Conservation (phyloP, 2,797 vertebrate species). For the Lepidocolaptes lacrymiger region DNA sequence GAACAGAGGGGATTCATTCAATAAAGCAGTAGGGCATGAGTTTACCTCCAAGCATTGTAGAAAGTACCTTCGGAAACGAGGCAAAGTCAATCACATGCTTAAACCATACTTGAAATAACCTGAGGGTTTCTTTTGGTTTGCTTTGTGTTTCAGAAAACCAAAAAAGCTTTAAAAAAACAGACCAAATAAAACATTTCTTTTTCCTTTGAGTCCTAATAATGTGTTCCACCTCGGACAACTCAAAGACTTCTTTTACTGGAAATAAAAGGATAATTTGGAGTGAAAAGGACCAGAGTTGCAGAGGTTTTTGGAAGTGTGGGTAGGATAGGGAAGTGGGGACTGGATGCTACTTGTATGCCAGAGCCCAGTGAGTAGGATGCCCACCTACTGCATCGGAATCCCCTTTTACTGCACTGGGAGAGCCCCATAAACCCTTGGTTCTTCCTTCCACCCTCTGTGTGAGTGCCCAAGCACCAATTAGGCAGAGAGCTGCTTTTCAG, state of each 20-base stretch:
- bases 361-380: not conserved
- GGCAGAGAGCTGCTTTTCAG: not conserved
- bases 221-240: not conserved
- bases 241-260: not conserved
- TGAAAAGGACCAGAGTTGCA: not conserved
- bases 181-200: not conserved
- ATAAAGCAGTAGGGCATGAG: rapidly evolving
- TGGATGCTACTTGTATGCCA: not conserved
- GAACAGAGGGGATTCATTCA: not conserved
- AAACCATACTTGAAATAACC: not conserved
- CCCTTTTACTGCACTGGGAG: not conserved
- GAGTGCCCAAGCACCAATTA: not conserved
- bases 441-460: not conserved
- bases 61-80: not conserved
- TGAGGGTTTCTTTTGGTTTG: not conserved
- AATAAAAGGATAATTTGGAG: not conserved
- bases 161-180: not conserved
- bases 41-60: not conserved
- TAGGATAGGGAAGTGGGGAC: not conserved
- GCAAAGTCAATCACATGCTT: not conserved
- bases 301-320: not conserved
- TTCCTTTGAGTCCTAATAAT: not conserved
- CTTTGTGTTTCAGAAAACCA: not conserved
- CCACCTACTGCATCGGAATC: not conserved
- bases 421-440: not conserved